A percentile compares a stretch with the other conserved stretches of the same genome.
Conservation (phyloP, 2,113 vertebrate genomes). For the Cheilinus undulatus region DNA sequence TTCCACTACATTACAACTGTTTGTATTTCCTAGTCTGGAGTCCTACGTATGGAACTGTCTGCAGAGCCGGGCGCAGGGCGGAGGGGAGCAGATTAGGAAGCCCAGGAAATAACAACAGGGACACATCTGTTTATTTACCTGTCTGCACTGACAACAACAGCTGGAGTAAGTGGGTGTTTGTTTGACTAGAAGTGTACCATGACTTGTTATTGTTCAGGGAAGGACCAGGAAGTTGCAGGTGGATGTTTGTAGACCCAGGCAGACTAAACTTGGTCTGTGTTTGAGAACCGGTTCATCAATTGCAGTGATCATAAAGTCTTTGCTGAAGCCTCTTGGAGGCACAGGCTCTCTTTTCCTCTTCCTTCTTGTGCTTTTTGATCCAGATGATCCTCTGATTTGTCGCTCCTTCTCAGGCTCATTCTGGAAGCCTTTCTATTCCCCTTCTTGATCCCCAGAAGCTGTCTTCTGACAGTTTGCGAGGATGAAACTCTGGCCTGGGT, state of each 20-base stretch:
- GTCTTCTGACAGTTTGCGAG: constrained; percentile 4
- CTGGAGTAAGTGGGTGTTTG: constrained; percentile 13
- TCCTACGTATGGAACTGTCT: constrained; percentile 59
- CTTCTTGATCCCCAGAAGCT: background rate
- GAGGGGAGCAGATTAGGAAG: constrained; percentile 14
- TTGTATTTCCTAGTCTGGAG: constrained; percentile 66
- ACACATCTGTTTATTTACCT: constrained; percentile 24
- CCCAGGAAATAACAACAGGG: constrained; percentile 4
- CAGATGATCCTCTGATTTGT: background rate
- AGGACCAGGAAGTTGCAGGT: constrained; percentile 20
- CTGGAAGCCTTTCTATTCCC: background rate
- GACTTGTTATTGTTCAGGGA: constrained; percentile 28
- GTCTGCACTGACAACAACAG: constrained; percentile 49
- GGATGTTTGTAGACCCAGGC: constrained; percentile 31
- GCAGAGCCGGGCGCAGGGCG: constrained; percentile 15
- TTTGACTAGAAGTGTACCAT: constrained; percentile 14
- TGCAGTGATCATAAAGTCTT: background rate
- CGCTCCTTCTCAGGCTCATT: background rate
- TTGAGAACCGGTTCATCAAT: constrained; percentile 1
- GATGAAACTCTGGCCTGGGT: constrained; percentile 17
- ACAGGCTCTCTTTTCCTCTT: background rate
- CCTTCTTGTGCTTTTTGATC: constrained; percentile 49
- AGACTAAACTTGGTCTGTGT: constrained; percentile 10
- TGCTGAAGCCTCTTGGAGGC: background rate
- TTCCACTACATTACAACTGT: constrained; percentile 77